Percentiles rank a stretch among this genome's conserved stretches.
Conservation (phyloP, 2,797 vertebrate species). For the Danio kyathit region DNA sequence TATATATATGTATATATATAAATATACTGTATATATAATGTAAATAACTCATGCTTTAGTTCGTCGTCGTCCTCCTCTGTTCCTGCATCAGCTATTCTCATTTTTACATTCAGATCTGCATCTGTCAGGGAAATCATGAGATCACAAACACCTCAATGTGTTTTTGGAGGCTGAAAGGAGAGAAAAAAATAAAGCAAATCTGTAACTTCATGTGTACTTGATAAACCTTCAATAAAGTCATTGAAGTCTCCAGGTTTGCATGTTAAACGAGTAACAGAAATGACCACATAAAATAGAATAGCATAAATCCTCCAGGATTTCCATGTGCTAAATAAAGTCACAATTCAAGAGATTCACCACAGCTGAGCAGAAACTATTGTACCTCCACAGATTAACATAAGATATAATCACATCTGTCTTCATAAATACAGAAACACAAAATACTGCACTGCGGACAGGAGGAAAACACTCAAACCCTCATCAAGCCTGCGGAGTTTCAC, state of each 20-base stretch:
- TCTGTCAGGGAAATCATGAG: background rate
- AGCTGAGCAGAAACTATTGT: constrained; percentile 63
- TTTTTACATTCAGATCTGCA: background rate
- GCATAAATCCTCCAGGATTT: constrained; percentile 21
- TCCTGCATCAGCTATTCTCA: constrained; percentile 52
- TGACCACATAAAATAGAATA: constrained; percentile 26
- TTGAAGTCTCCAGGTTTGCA: background rate
- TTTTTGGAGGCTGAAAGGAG: background rate
- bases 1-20: no score
- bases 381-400: constrained; percentile 59
- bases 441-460: constrained; percentile 72
- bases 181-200: constrained; percentile 5
- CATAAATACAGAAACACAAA: constrained; percentile 62
- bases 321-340: constrained; percentile 46
- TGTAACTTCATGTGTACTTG: background rate
- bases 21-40: no score
- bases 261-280: background rate
- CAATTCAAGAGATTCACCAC: constrained; percentile 24
- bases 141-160: background rate
- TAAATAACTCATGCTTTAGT: no score
- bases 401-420: constrained; percentile 43
- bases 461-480: background rate
- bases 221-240: background rate
- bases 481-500: background rate
- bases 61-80: constrained; percentile 46